A percentile compares a stretch with the other conserved stretches of the same genome.
Conservation (phyloP, 1,140 invertebrate genomes). For the Colletes gigas region DNA sequence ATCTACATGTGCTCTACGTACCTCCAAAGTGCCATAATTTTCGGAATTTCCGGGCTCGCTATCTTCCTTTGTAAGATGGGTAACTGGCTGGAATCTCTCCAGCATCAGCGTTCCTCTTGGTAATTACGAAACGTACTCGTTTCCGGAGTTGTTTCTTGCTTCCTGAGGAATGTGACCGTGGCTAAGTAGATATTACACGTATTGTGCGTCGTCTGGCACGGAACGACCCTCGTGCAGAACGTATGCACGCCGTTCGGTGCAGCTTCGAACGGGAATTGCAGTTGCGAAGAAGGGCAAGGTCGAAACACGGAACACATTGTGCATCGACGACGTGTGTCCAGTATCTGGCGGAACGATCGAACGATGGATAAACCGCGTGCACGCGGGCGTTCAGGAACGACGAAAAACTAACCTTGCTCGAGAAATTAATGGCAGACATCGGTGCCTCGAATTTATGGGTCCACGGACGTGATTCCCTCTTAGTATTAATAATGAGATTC, state of each 20-base stretch:
- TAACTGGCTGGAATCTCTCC: slow-evolving; percentile 6
- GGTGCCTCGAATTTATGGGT: background rate
- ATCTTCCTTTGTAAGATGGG: background rate
- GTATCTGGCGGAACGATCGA: slow-evolving; percentile 16
- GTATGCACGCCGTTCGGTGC: slow-evolving; percentile 29
- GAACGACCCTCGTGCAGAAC: slow-evolving; percentile 10
- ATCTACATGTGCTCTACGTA: no score
- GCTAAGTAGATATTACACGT: slow-evolving; percentile 36
- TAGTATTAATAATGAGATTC: background rate
- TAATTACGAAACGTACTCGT: slow-evolving; percentile 32
- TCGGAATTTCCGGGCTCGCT: no score
- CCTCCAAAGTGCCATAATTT: no score
- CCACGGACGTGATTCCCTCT: background rate
- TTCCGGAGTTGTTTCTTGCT: slow-evolving; percentile 3
- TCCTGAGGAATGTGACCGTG: background rate
- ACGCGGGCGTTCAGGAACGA: background rate
- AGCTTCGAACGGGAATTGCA: slow-evolving; percentile 24
- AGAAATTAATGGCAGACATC: slow-evolving; percentile 17
- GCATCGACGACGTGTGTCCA: slow-evolving; percentile 16
- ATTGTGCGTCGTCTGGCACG: slow-evolving; percentile 21
- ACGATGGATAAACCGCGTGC: background rate
- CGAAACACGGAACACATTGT: slow-evolving; percentile 20
- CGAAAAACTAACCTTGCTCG: slow-evolving; percentile 19
- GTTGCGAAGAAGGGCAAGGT: slow-evolving; percentile 49
- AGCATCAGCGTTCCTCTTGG: background rate